Evolutionary conservation across 2,888 invertebrate species (phyloP).

Genomic region (Rhingia rostrata): DNA sequence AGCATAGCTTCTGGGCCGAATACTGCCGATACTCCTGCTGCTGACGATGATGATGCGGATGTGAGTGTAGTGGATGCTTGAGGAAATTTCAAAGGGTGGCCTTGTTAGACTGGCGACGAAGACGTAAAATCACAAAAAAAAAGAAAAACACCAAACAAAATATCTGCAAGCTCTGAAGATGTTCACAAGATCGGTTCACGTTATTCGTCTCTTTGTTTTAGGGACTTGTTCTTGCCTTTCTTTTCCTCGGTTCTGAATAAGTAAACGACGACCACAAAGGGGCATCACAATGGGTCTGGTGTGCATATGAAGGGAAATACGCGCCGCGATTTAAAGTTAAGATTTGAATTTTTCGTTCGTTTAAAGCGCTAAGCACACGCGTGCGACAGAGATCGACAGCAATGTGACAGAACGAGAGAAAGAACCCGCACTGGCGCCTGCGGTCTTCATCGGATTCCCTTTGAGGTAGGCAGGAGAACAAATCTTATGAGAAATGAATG

Average conservation of each 20-base stretch:
- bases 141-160: constrained; percentile 23
- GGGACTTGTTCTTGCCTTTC: constrained; percentile 52
- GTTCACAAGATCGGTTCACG: constrained; percentile 60
- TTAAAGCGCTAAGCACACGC: neutral
- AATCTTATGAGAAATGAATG: constrained; percentile 74
- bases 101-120: constrained; percentile 61
- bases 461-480: constrained; percentile 72
- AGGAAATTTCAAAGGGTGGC: constrained; percentile 72
- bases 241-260: constrained; percentile 63
- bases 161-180: constrained; percentile 59
- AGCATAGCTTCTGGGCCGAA: constrained; percentile 55
- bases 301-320: constrained; percentile 52
- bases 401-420: constrained; percentile 33
- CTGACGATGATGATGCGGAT: constrained; percentile 39
- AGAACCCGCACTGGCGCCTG: constrained; percentile 66
- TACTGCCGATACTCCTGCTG: constrained; percentile 42
- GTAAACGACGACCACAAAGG: constrained; percentile 43
- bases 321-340: constrained; percentile 74
- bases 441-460: constrained; percentile 72
- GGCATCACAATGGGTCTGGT: constrained; percentile 32
- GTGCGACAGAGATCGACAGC: neutral
- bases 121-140: constrained; percentile 18
- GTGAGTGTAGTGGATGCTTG: constrained; percentile 40
- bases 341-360: constrained; percentile 65
- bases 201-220: constrained; percentile 61